A percentile compares a stretch with the other conserved stretches of the same genome.
Conservation (phyloP, 92 coral and sea anemone species). For the Zoanthus gigantus region DNA sequence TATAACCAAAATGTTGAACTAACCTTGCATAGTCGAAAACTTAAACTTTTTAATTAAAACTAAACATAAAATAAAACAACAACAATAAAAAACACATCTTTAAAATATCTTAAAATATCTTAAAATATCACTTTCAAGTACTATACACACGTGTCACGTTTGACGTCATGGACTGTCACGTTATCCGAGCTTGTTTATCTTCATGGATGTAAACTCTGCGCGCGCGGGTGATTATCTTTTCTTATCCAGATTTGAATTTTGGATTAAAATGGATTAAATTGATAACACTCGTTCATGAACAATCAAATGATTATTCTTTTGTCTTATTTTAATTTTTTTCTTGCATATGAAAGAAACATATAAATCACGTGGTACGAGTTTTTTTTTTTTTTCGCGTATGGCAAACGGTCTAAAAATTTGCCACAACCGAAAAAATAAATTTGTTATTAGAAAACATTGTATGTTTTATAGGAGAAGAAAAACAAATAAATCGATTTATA, state of each 20-base stretch:
- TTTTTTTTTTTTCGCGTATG: background rate
- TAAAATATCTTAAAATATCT: no score
- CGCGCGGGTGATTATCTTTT: background rate
- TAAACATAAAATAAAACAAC: no score
- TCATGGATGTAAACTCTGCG: background rate
- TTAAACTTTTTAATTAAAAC: no score
- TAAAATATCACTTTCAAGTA: background rate
- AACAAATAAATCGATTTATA: conserved; percentile 49
- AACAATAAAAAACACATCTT: no score
- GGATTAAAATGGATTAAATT: background rate
- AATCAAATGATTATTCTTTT: background rate
- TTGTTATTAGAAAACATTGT: conserved; percentile 30
- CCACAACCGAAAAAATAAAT: background rate
- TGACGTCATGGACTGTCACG: background rate
- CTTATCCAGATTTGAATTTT: background rate
- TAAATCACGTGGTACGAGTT: background rate
- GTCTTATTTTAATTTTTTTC: background rate
- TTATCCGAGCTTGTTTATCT: background rate
- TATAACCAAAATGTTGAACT: no score
- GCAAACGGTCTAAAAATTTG: background rate
- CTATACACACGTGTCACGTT: background rate
- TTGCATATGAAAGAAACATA: background rate
- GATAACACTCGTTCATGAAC: background rate
- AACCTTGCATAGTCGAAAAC: no score
- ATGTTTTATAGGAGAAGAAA: conserved; percentile 33